A percentile compares a stretch with the other conserved stretches of the same genome.
Evolutionary conservation across 2,113 vertebrate species (phyloP).

Genomic region (Cacatua alba): DNA sequence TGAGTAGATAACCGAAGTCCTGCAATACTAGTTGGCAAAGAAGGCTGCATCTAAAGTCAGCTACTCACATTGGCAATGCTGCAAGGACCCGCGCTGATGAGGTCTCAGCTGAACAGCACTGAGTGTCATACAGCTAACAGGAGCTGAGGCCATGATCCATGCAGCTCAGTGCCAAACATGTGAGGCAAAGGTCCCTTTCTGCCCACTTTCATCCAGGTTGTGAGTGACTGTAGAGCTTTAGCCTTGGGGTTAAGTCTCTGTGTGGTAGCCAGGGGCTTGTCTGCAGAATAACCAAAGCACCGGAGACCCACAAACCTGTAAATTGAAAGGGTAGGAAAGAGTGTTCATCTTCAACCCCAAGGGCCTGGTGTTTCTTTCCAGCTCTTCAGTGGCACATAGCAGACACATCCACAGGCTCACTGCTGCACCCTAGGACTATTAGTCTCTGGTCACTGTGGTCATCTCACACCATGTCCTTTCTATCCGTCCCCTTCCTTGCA

Average conservation of each 20-base stretch:
- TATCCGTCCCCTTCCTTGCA: neutral
- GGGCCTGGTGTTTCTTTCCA: neutral
- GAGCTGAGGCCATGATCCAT: neutral
- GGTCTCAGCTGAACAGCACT: neutral
- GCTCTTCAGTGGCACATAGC: neutral
- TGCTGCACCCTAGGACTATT: neutral
- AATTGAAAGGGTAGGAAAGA: neutral
- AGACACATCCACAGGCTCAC: neutral
- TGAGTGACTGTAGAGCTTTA: neutral
- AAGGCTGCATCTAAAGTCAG: neutral
- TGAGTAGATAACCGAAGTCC: neutral
- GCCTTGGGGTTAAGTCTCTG: neutral
- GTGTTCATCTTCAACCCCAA: neutral
- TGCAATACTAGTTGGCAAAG: neutral
- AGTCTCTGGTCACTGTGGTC: neutral
- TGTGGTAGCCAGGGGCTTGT: neutral
- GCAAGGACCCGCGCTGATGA: neutral
- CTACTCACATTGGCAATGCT: fast-evolving
- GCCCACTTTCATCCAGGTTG: neutral
- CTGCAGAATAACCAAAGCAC: neutral
- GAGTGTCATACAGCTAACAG: neutral
- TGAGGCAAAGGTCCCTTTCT: neutral
- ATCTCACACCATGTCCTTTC: neutral
- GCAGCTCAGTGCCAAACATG: neutral
- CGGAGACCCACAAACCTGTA: neutral